Base-by-base conservation (phyloP, 2,113 vertebrate genomes). In the Gopherus evgoodei region DNA sequence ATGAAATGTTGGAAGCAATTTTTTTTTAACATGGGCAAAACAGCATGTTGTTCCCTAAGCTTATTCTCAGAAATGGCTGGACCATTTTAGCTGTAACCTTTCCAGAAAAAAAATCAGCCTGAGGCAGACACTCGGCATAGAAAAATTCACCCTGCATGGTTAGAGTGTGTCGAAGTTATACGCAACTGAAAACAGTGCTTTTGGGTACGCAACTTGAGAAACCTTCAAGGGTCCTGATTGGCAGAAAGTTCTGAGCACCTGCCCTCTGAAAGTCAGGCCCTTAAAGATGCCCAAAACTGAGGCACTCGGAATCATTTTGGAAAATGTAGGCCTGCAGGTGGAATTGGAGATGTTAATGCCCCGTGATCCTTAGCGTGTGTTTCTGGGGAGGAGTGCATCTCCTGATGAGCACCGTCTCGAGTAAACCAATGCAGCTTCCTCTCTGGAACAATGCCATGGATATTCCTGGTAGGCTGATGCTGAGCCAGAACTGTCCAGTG, bases 131-230 rank as follows among this genome's bases (percentile, higher is more conserved):
- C 54, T 79, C 76, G 19, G 82, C 21, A 3, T 53, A 87, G 59
- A 79, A 87, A 84, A 56, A 88, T 92, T 95, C 88, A 12, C 50
- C 82, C 65, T 87, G 79, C 93, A 53, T 38, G 84, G 89, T 78
- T 93, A 1, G 91, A 88, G 29, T 44, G 81, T 95, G 90, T 87
- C 84, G 83, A 79, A 81, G 76, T 13, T 47, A 80, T 93, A 91
- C 81, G 50, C 80, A 88, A 75, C 49, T 80, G 85, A 87, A 92
- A 76, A 84, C 59, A 88, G 42, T 44, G 24, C 47, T 47, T 76
- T 76, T 27, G 42, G 75, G 11, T 76, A 47, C 8, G 4, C 24
- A 13, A 13, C 75, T 44, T 76, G 22, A 42, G 75, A 76, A 12
- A 25, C 12, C 24, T 76, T 76, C 22, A 38, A 38, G n/a, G n/a